phyloP scores from a whole-genome alignment of 2,888 invertebrate genomes.

The Protodeltote pygarga region DNA sequence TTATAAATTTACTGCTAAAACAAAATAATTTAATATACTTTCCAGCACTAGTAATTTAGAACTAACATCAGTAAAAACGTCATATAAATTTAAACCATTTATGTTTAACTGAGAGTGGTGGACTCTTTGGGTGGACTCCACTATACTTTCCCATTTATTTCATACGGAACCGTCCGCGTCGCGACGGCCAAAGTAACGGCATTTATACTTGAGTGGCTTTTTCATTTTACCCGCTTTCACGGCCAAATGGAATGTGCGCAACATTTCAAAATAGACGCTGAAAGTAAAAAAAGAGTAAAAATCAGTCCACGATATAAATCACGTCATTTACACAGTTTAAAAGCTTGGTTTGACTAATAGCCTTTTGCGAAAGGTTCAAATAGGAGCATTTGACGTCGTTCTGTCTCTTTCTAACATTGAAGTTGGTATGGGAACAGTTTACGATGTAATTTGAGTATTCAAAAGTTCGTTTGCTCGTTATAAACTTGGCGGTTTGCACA shows the following conservation, averaged over 20 bases:
- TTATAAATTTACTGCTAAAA: too few species aligned
- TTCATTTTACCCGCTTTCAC: conserved; percentile 64
- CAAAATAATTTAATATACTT: too few species aligned
- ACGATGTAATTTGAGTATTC: conserved; percentile 17
- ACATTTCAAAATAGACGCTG: conserved; percentile 68
- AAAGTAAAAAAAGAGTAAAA: conserved; percentile 63
- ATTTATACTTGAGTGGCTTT: conserved; percentile 62
- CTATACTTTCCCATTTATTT: conserved; percentile 29
- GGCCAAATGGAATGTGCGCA: conserved; percentile 66
- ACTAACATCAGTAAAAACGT: too few species aligned
- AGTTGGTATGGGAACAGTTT: conserved; percentile 23
- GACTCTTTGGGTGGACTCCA: background rate
- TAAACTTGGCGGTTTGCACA: conserved; percentile 9
- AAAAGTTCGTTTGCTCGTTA: conserved; percentile 11
- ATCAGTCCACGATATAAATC: conserved; percentile 68
- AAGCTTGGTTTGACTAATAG: conserved; percentile 72
- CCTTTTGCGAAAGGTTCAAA: conserved; percentile 56
- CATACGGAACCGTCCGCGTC: conserved; percentile 38
- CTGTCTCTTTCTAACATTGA: conserved; percentile 48
- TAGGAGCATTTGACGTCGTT: conserved; percentile 56
- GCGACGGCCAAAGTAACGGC: conserved; percentile 33
- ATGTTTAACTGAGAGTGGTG: background rate
- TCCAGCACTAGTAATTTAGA: too few species aligned
- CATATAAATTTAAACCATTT: conserved; percentile 6
- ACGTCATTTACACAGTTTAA: conserved; percentile 73